A percentile compares a stretch with the other conserved stretches of the same genome.
These are phyloP conservation scores for Drosophila emarginata DNA, from an alignment of 2,888 invertebrate genomes.

Conservation along the genomic window DNA sequence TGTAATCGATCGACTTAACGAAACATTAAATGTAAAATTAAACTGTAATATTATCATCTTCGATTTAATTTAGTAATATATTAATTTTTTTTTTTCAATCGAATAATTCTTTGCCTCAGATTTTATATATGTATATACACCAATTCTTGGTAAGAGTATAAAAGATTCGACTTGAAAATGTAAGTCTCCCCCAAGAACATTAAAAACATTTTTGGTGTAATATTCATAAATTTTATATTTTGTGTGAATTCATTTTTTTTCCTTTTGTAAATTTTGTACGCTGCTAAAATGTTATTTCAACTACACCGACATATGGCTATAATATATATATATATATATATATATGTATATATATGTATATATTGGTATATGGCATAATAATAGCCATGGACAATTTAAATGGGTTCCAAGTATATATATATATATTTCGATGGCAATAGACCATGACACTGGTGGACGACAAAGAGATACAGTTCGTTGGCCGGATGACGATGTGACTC, in stretches of 20 bases:
- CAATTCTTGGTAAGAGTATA: neutral
- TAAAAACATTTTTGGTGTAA: neutral
- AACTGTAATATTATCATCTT: too few species aligned
- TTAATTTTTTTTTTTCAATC: too few species aligned
- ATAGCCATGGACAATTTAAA: constrained; percentile 41
- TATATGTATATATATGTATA: neutral
- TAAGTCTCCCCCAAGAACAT: neutral
- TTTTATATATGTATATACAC: too few species aligned
- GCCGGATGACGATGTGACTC: constrained; percentile 53
- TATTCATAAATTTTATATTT: constrained; percentile 4
- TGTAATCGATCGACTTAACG: too few species aligned
- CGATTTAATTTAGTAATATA: too few species aligned
- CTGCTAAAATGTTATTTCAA: neutral
- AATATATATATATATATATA: constrained; percentile 1
- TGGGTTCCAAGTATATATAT: constrained; percentile 38
- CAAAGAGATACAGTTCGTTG: constrained; percentile 57
- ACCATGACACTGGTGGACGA: constrained; percentile 60
- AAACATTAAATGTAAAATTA: too few species aligned
- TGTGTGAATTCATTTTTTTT: neutral
- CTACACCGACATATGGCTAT: constrained; percentile 9
- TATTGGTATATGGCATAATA: constrained; percentile 3
- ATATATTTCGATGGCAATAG: constrained; percentile 65
- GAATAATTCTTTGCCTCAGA: too few species aligned
- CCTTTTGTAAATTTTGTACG: neutral
- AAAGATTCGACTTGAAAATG: neutral